Conservation (phyloP, 1,140 invertebrate species). For the Eulimnadia texana region DNA sequence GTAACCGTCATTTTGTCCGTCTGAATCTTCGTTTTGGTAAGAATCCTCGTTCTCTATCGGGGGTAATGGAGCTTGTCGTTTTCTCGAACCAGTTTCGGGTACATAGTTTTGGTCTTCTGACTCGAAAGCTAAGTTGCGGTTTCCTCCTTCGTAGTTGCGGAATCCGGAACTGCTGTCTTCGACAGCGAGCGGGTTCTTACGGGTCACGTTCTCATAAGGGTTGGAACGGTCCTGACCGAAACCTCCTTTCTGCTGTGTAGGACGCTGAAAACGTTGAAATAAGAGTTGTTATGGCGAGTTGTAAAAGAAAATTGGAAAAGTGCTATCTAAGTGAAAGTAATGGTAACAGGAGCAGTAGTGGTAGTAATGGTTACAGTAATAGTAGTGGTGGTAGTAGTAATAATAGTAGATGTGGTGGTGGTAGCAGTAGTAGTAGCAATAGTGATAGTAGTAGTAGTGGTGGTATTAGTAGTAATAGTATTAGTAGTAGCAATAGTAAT, state of each 20-base stretch:
- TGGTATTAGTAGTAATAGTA: no score
- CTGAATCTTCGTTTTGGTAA: background rate
- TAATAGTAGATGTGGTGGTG: no score
- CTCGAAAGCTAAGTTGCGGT: background rate
- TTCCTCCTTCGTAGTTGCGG: background rate
- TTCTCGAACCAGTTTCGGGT: background rate
- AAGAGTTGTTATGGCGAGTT: no score
- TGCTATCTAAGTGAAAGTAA: no score
- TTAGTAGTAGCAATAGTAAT: no score
- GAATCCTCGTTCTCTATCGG: background rate
- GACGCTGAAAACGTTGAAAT: no score
- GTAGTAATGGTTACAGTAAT: no score
- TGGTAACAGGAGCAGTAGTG: no score
- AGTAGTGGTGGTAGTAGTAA: no score
- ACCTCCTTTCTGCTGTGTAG: conserved; percentile 3
- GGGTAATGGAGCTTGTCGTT: background rate
- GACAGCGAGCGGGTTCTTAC: conserved; percentile 6
- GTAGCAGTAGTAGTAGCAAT: no score
- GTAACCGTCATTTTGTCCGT: background rate
- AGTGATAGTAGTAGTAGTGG: no score
- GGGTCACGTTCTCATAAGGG: background rate
- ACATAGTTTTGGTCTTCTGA: background rate
- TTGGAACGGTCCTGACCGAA: conserved; percentile 3
- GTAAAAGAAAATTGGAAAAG: no score
- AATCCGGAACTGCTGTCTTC: background rate